phyloP scores from a whole-genome alignment of 2,113 vertebrate species.

The Lathamus discolor region DNA sequence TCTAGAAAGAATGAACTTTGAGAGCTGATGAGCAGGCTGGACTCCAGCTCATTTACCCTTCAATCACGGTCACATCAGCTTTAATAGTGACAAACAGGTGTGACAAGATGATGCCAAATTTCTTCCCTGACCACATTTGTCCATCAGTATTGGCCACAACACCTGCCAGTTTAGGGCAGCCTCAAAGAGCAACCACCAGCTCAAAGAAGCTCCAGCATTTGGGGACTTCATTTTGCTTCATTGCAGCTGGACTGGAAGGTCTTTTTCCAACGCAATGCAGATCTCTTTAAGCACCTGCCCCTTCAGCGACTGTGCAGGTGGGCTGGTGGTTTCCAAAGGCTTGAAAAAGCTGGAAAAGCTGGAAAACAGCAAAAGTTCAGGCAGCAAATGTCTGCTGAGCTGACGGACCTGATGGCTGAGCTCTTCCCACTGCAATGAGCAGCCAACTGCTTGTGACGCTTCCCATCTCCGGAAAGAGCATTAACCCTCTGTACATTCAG shows the following conservation, averaged over 20 bases:
- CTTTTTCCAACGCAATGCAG: background rate
- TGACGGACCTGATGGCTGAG: background rate
- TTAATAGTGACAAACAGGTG: background rate
- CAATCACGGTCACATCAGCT: background rate
- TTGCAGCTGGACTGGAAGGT: background rate
- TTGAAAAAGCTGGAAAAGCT: background rate
- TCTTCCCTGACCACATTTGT: background rate
- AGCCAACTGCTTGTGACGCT: background rate
- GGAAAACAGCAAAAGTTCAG: background rate
- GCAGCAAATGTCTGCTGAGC: background rate
- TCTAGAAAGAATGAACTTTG: background rate
- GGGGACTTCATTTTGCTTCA: background rate
- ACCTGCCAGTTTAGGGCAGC: rapidly evolving
- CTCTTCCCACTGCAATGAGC: background rate
- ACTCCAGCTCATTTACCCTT: background rate
- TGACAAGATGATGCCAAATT: no score
- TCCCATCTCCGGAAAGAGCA: background rate
- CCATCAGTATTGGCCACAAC: background rate
- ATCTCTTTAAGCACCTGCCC: background rate
- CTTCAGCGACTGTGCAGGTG: rapidly evolving
- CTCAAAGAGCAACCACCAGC: background rate
- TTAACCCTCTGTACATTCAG: rapidly evolving
- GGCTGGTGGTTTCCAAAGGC: background rate
- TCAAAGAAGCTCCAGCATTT: rapidly evolving
- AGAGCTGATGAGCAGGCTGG: background rate